These are phyloP conservation scores for Digitonthophagus gazella DNA, from an alignment of 2,888 invertebrate species.

Conservation along the genomic window DNA sequence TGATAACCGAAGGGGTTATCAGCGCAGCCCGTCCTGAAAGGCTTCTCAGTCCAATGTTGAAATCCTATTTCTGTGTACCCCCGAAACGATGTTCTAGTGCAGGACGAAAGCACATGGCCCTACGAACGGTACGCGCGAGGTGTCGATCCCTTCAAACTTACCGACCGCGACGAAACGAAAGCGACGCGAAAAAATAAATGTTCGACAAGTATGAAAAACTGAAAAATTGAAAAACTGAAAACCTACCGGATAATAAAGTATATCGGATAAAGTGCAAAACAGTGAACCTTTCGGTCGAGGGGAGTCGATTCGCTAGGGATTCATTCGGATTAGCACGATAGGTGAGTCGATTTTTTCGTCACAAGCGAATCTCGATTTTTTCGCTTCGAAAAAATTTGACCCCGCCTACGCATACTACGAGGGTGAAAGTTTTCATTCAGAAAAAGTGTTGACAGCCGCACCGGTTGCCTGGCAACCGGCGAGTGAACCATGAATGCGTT, in stretches of 20 bases:
- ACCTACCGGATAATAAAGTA: too few relatives aligned
- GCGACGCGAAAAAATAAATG: too few relatives aligned
- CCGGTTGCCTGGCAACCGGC: slow-evolving; percentile 49
- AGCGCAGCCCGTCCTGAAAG: slow-evolving; percentile 24
- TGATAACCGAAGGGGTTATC: slow-evolving; percentile 54
- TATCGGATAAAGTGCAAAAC: background rate
- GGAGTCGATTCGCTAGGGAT: background rate
- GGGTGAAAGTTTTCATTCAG: slow-evolving; percentile 60
- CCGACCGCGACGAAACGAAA: too few relatives aligned
- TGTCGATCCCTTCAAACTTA: too few relatives aligned
- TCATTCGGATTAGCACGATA: background rate
- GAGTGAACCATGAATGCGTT: slow-evolving; percentile 16
- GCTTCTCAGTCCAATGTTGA: background rate
- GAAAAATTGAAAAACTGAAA: too few relatives aligned
- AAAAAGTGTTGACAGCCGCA: slow-evolving; percentile 53
- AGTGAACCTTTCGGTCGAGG: background rate
- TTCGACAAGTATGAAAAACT: too few relatives aligned
- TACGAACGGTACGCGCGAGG: background rate
- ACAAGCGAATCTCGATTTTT: background rate
- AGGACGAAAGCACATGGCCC: slow-evolving; percentile 5
- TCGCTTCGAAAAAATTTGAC: slow-evolving; percentile 32
- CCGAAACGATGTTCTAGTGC: background rate
- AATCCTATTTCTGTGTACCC: slow-evolving; percentile 3
- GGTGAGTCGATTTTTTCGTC: slow-evolving; percentile 26
- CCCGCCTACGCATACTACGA: slow-evolving; percentile 51